phyloP scores from a whole-genome alignment of 2,797 vertebrate species.

The Anas georgica region DNA sequence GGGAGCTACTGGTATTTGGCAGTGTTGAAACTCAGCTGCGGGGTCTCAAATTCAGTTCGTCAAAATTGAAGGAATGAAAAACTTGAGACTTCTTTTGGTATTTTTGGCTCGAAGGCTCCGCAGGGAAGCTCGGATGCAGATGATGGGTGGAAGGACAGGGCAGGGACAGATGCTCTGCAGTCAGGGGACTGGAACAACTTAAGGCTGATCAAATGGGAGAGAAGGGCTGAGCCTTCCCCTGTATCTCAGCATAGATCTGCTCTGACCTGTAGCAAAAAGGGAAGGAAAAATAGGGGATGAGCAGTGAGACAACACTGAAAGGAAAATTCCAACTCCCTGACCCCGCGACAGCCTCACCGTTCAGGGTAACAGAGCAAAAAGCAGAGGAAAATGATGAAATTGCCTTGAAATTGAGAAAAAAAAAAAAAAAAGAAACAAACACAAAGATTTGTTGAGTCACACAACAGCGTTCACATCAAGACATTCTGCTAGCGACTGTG shows the following conservation, averaged over 20 bases:
- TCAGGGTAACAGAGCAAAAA: neutral
- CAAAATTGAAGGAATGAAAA: constrained; percentile 26
- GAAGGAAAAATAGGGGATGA: constrained; percentile 36
- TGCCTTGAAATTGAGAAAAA: neutral
- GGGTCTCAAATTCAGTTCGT: neutral
- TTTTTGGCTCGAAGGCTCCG: neutral
- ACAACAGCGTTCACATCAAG: neutral
- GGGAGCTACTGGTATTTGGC: neutral
- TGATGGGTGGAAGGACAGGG: neutral
- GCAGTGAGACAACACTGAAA: constrained; percentile 43
- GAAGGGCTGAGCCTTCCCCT: neutral
- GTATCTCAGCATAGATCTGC: neutral
- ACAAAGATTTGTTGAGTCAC: constrained; percentile 57
- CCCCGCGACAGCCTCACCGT: constrained; percentile 6
- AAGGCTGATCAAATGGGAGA: neutral
- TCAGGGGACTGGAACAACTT: neutral
- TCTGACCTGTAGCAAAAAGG: constrained; percentile 20
- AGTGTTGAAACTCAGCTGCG: neutral
- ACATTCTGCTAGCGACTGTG: constrained; percentile 46
- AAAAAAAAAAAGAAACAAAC: neutral
- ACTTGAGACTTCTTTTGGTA: neutral
- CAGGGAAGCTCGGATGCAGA: neutral
- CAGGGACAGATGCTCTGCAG: neutral
- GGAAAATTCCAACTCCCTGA: constrained; percentile 71
- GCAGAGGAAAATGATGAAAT: neutral